Conservation (phyloP, 2,113 vertebrate genomes). For the Boulengeromyrus knoepffleri region DNA sequence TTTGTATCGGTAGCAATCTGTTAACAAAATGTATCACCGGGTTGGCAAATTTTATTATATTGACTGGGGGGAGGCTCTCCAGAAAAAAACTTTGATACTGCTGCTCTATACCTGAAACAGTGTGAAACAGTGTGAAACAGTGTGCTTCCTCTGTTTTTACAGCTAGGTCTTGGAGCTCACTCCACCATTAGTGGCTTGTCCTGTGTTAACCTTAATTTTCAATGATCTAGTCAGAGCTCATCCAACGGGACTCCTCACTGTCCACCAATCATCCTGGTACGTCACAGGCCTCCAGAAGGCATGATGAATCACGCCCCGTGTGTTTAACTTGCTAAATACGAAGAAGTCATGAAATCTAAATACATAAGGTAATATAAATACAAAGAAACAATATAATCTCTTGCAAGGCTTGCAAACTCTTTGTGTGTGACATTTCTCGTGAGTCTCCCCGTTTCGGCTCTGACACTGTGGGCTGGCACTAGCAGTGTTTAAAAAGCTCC, state of each 20-base stretch:
- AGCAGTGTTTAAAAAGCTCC: slow-evolving; percentile 67
- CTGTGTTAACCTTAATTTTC: slow-evolving; percentile 40
- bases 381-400: slow-evolving; percentile 56
- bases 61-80: not conserved
- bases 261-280: slow-evolving; percentile 37
- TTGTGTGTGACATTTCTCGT: slow-evolving; percentile 50
- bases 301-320: slow-evolving; percentile 54
- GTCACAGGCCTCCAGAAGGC: slow-evolving; percentile 40
- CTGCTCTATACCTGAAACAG: not conserved
- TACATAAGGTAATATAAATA: slow-evolving; percentile 70
- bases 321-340: slow-evolving; percentile 63
- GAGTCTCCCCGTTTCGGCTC: slow-evolving; percentile 47
- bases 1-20: not conserved
- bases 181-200: slow-evolving; percentile 30
- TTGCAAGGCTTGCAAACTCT: slow-evolving; percentile 30
- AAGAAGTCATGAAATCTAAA: slow-evolving; percentile 67
- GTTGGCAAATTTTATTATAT: not conserved
- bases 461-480: slow-evolving; percentile 61
- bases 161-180: slow-evolving; percentile 18
- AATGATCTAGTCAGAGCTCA: slow-evolving; percentile 33
- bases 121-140: not conserved
- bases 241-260: slow-evolving; percentile 8
- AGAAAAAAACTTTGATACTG: not conserved
- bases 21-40: not conserved
- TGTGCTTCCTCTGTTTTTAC: slow-evolving; percentile 10